Base-by-base conservation (phyloP, 2,113 vertebrate genomes). In the Lophius piscatorius region DNA sequence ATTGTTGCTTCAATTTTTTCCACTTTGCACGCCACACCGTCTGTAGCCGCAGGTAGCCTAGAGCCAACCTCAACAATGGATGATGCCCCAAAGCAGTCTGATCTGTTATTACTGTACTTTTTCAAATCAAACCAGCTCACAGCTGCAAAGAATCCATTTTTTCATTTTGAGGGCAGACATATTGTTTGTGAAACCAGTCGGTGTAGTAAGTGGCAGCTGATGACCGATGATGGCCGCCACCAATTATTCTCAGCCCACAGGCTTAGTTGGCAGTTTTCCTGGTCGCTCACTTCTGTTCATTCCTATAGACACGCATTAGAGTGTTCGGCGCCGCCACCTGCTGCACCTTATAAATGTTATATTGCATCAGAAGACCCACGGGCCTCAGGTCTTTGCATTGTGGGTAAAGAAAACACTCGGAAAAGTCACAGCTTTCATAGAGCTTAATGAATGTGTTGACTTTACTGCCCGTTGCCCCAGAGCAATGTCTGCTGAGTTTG, bases 71-170 rank as follows among this genome's bases (percentile, higher is more conserved):
- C 58, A 36, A 17, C 66, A 69, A 38, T 59, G 47, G 55, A 75
- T 59, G 39, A 40, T 21, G 31, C 47, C 77, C 74, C 60, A 75
- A 49, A 84, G 77, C 67, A 31, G 60, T 60, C 47, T 52, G 56
- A 58, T 46, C 21, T 24, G 51, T 70, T 78, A 81, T 81, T 78
- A 54, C 68, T 63, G 60, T n/a, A 45, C 24, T 68, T 70, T 73
- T 76, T 79, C 78, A 78, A 74, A 81, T 76, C 57, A 63, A 67
- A 68, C 49, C 14, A 38, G 22, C 61, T 28, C 13, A 42, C 13
- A 78, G 64, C 56, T 28, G 9, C 12, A 33, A 54, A 57, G 14
- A 56, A 65, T 72, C 56, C 49, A 66, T 70, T 65, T 56, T n/a
- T 23, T 78, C 52, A 34, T 70, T 72, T 47, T 59, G 24, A 34